A percentile compares a stretch with the other conserved stretches of the same genome.
Evolutionary conservation across 2,113 vertebrate genomes (phyloP).

Genomic region (Eclectus roratus): DNA sequence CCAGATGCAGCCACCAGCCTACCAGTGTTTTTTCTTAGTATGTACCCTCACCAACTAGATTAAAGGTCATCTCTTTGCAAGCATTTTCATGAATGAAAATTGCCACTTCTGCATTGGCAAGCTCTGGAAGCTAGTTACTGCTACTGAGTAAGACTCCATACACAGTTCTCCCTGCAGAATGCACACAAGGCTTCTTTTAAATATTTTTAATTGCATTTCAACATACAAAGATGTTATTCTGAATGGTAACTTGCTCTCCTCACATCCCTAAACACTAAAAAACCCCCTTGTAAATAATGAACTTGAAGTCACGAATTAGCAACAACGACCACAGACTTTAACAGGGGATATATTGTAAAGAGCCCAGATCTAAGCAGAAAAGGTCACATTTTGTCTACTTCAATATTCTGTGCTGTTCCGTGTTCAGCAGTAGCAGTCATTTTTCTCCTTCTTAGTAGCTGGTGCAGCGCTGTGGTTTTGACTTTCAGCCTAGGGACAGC

Average conservation of each 20-base stretch:
- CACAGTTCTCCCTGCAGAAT: neutral
- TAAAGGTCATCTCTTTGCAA: neutral
- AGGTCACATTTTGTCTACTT: neutral
- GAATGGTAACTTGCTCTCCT: neutral
- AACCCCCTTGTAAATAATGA: neutral
- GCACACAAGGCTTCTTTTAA: neutral
- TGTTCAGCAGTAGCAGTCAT: no score
- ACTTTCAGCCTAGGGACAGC: no score
- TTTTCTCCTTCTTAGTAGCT: no score
- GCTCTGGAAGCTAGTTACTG: neutral
- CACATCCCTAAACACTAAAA: neutral
- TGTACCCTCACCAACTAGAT: neutral
- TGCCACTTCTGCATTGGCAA: neutral
- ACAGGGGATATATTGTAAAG: neutral
- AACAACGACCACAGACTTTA: neutral
- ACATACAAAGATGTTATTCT: neutral
- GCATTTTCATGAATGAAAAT: neutral
- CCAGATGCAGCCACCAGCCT: neutral
- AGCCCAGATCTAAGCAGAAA: neutral
- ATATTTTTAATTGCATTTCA: neutral
- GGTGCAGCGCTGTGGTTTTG: no score
- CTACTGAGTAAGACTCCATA: neutral
- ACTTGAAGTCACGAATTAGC: neutral
- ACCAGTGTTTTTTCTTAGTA: neutral
- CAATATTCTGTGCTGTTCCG: neutral